phyloP scores from a whole-genome alignment of 2,797 vertebrate genomes.

The Danio kyathit region DNA sequence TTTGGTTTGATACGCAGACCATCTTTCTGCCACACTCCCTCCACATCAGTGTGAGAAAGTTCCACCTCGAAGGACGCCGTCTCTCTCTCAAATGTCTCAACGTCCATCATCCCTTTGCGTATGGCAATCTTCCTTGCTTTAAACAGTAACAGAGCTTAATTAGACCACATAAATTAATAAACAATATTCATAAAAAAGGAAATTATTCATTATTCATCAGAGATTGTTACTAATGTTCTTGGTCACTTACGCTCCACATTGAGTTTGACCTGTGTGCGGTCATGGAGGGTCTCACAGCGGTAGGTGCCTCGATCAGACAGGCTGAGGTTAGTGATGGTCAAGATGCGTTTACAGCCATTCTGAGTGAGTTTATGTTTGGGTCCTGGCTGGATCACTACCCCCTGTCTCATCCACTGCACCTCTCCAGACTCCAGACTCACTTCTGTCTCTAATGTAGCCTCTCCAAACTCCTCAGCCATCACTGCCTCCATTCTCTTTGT shows the following conservation, averaged over 20 bases:
- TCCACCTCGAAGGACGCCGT: slow-evolving; percentile 90
- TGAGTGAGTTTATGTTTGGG: slow-evolving; percentile 79
- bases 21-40: slow-evolving; percentile 90
- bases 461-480: slow-evolving; percentile 86
- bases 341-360: slow-evolving; percentile 75
- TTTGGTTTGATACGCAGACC: slow-evolving; percentile 88
- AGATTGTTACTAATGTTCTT: neutral
- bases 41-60: slow-evolving; percentile 87
- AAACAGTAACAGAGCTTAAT: slow-evolving; percentile 18
- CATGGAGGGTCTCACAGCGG: slow-evolving; percentile 93
- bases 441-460: slow-evolving; percentile 78
- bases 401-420: slow-evolving; percentile 91
- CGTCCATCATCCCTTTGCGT: slow-evolving; percentile 79
- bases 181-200: neutral
- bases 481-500: slow-evolving; percentile 80
- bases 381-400: slow-evolving; percentile 81
- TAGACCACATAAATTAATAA: neutral
- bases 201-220: neutral
- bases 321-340: slow-evolving; percentile 80
- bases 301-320: slow-evolving; percentile 91
- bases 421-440: slow-evolving; percentile 84
- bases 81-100: slow-evolving; percentile 88
- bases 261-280: slow-evolving; percentile 89
- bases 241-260: slow-evolving; percentile 90
- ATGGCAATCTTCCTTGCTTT: slow-evolving; percentile 88